Evolutionary conservation across 53 echinoderm and acorn worm genomes (phyloP), one percentile per base, ranked within the genome.

Genomic region (Holothuria leucospilota): DNA sequence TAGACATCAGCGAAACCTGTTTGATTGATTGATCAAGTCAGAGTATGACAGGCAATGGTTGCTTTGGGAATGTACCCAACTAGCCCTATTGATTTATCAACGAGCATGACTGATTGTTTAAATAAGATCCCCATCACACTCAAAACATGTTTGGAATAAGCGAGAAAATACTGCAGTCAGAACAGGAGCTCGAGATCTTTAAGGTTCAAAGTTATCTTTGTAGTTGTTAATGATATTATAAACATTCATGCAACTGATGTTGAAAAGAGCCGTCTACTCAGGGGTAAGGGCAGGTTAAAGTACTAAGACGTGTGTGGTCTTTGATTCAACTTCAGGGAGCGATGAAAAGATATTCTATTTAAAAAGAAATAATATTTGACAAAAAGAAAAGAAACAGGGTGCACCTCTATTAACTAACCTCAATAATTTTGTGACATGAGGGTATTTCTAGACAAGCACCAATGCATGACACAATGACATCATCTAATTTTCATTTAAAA

Each of bases 121-220:
- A 75, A 75, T 51, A 52, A 75, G 41, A 75, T 26, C 25, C 51
- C 75, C 75, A 75, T 75, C 51, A 75, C 75, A 75, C 75, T 75
- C 75, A 75, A 75, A 75, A 75, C 75, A 75, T 75, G 75, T 75
- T 75, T 75, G 51, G 75, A 75, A 28, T 75, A 75, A 75, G 52
- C 26, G 51, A 75, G 75, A 75, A 75, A 75, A 75, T 75, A 75
- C 75, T 75, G 75, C 75, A 49, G 49, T 75, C 51, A 14, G 52
- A 24, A 52, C 75, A 51, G 51, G 51, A 75, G 25, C 56, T 56
- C 9, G 23, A 75, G 75, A 51, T 46, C 46, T 75, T 51, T 51
- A 23, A 68, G 28, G 75, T 51, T 75, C 52, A 27, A 49, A 49
- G 26, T 25, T 75, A 51, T 75, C 75, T 75, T 51, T 75, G 52